Percentiles rank a stretch among this genome's conserved stretches.
phyloP scores from a whole-genome alignment of 2,797 vertebrate species.

The Chiroxiphia lanceolata region DNA sequence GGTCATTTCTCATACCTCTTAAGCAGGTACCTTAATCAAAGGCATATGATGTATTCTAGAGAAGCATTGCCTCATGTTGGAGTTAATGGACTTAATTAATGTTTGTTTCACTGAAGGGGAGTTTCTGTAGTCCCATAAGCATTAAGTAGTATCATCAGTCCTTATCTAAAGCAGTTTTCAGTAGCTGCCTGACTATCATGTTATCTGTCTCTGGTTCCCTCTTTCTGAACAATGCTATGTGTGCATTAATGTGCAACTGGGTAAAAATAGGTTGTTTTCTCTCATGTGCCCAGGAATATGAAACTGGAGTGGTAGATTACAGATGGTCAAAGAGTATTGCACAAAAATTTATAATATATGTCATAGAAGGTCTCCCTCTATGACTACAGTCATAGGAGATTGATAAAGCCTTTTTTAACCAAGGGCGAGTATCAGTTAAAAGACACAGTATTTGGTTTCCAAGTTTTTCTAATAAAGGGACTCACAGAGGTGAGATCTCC shows the following conservation, averaged over 20 bases:
- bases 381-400: background rate
- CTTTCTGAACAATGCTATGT: background rate
- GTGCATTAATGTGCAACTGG: background rate
- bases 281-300: background rate
- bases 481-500: background rate
- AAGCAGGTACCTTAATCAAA: constrained; percentile 10
- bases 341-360: background rate
- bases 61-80: background rate
- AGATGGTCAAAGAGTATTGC: background rate
- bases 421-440: background rate
- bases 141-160: background rate
- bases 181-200: background rate
- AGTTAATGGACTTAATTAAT: constrained; percentile 20
- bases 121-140: background rate
- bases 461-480: background rate
- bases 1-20: background rate
- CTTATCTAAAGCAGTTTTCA: background rate
- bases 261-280: background rate
- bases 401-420: background rate
- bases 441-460: background rate
- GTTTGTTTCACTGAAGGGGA: constrained; percentile 7
- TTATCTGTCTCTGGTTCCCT: background rate
- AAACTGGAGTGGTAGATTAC: background rate
- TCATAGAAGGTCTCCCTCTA: background rate
- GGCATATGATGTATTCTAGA: background rate